These are phyloP conservation scores for Motacilla tschutschensis DNA, from an alignment of 2,113 vertebrate genomes.

Conservation along the genomic window DNA sequence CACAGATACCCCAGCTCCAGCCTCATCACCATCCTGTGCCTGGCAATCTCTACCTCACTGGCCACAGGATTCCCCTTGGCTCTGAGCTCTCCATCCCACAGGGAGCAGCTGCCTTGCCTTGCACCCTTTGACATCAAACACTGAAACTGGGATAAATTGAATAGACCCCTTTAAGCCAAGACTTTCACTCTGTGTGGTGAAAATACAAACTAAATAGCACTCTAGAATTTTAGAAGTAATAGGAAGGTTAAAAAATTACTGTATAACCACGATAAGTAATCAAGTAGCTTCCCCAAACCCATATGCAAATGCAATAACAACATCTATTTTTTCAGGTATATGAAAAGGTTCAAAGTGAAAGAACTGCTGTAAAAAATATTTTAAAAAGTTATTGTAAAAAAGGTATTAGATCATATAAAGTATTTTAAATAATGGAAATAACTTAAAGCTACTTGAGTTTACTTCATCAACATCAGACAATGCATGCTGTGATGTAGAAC, in stretches of 20 bases:
- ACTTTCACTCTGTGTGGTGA: background rate
- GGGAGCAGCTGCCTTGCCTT: accelerated
- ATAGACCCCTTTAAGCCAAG: background rate
- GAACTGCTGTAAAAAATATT: background rate
- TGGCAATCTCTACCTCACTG: background rate
- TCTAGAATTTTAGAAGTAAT: background rate
- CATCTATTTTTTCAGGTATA: background rate
- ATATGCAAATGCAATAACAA: background rate
- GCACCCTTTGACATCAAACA: background rate
- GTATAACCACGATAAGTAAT: background rate
- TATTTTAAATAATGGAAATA: background rate
- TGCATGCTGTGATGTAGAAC: background rate
- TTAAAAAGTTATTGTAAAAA: background rate
- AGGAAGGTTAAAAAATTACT: background rate
- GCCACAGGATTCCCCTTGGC: background rate
- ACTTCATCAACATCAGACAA: background rate
- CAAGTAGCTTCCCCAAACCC: background rate
- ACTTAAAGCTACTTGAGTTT: background rate
- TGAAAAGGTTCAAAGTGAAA: background rate
- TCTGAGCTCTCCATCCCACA: background rate
- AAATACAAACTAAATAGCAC: background rate
- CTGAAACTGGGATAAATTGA: background rate
- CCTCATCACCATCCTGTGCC: background rate
- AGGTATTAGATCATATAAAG: background rate
- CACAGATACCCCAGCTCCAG: background rate